phyloP scores from a whole-genome alignment of 92 coral and sea anemone genomes.

The Virgularia gustaviana region DNA sequence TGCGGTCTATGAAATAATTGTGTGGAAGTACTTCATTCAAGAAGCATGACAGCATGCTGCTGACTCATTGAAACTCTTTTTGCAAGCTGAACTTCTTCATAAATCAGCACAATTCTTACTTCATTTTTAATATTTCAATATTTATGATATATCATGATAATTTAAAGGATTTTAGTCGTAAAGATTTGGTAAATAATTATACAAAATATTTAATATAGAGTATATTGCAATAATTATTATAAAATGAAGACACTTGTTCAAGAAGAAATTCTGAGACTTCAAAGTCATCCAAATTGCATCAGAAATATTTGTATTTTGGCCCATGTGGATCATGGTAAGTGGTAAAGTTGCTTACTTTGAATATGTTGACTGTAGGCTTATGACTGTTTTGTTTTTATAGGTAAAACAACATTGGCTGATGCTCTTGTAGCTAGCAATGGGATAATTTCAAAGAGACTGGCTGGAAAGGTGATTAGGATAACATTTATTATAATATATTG shows the following conservation, averaged over 20 bases:
- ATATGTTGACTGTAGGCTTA: background rate
- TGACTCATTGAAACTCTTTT: too few relatives aligned
- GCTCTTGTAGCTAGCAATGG: constrained; percentile 98
- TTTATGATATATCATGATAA: too few relatives aligned
- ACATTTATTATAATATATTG: background rate
- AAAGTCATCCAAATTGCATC: constrained; percentile 78
- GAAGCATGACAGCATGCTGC: too few relatives aligned
- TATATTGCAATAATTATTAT: too few relatives aligned
- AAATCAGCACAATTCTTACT: too few relatives aligned
- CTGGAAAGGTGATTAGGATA: constrained; percentile 70
- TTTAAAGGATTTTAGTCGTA: too few relatives aligned
- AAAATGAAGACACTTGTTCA: constrained; percentile 66
- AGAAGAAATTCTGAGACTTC: constrained; percentile 69
- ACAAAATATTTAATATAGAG: too few relatives aligned
- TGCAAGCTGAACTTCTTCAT: too few relatives aligned
- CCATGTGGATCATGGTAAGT: constrained; percentile 95
- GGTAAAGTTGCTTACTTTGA: background rate
- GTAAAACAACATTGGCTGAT: constrained; percentile 95
- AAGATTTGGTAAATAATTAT: too few relatives aligned
- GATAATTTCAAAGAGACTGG: constrained; percentile 84
- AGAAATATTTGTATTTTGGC: constrained; percentile 97
- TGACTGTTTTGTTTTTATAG: constrained; percentile 27
- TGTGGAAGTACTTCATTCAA: too few relatives aligned
- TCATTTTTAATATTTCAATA: too few relatives aligned
- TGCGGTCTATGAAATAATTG: too few relatives aligned